Base-by-base conservation (phyloP, 2,113 vertebrate species). In the Pomatorhinus ruficollis region DNA sequence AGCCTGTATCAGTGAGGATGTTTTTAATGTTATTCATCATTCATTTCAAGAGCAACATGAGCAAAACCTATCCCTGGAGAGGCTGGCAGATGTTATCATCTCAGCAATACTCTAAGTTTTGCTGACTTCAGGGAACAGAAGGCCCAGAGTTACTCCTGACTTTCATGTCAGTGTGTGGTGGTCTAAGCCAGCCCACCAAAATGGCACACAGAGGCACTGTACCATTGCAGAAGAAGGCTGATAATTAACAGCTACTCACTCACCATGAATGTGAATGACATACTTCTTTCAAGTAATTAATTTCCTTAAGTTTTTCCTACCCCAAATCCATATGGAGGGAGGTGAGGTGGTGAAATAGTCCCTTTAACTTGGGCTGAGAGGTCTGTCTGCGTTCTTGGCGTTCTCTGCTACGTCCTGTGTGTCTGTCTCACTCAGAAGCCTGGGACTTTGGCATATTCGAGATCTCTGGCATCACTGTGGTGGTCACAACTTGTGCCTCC, bases 121-220 rank as follows among this genome's bases (percentile, higher is more conserved):
- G 77, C 93, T 93, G 95, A 83, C 44, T 81, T 87, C 59, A 88
- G 75, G 81, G 84, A 96, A 66, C n/a, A 56, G 88, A 89, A 92
- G 77, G 87, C 68, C 86, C 92, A 90, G 54, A 84, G 40, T 68
- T 74, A 45, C 23, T 70, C 52, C 64, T 65, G 68, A 71, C 52
- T 85, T 95, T 79, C 63, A 5, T 33, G 45, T 56, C 56, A 56
- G 33, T 16, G 17, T 53, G 10, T 39, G 84, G 23, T 71, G n/a
- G n/a, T 75, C 85, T 59, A 56, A 83, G 44, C 39, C 80, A 83
- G 52, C 76, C 74, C 63, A 68, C 66, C 66, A 78, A 57, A 57
- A 31, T 37, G 53, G n/a, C 24, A 37, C 40, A 21, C 20, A 80
- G 52, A 85, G 56, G 35, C 42, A 28, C 21, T 59, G 6, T 3